phyloP scores from a whole-genome alignment of 2,888 invertebrate species.

The Unio delphinus region DNA sequence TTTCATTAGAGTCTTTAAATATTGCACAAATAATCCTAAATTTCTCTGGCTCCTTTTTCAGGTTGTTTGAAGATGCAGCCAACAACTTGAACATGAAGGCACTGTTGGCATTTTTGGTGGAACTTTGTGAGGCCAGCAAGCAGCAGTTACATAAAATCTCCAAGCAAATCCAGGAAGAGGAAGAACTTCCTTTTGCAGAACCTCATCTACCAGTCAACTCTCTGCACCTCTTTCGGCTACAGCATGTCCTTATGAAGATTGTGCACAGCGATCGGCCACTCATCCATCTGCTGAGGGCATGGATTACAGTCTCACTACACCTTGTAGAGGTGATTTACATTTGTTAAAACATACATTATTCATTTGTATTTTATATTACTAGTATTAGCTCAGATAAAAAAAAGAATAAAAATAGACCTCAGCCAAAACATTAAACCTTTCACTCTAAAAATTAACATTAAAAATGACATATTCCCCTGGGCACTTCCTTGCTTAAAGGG shows the following conservation, averaged over 20 bases:
- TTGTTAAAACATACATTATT: no score
- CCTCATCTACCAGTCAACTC: constrained; percentile 61
- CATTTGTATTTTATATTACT: no score
- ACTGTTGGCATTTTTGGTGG: constrained; percentile 85
- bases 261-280: constrained; percentile 89
- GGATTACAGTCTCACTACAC: constrained; percentile 93
- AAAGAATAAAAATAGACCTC: no score
- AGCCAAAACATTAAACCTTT: no score
- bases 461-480: no score
- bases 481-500: no score
- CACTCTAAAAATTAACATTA: no score
- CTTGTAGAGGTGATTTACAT: constrained; percentile 84
- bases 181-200: constrained; percentile 36
- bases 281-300: constrained; percentile 90
- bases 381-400: background rate
- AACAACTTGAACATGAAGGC: constrained; percentile 88
- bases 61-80: constrained; percentile 90
- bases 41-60: constrained; percentile 47
- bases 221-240: constrained; percentile 83
- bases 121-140: constrained; percentile 89
- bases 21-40: background rate
- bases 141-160: constrained; percentile 77
- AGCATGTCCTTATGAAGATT: constrained; percentile 90
- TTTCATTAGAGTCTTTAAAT: no score
- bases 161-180: constrained; percentile 30